These are phyloP conservation scores for Labroides dimidiatus DNA, from an alignment of 2,797 vertebrate species.

Conservation along the genomic window DNA sequence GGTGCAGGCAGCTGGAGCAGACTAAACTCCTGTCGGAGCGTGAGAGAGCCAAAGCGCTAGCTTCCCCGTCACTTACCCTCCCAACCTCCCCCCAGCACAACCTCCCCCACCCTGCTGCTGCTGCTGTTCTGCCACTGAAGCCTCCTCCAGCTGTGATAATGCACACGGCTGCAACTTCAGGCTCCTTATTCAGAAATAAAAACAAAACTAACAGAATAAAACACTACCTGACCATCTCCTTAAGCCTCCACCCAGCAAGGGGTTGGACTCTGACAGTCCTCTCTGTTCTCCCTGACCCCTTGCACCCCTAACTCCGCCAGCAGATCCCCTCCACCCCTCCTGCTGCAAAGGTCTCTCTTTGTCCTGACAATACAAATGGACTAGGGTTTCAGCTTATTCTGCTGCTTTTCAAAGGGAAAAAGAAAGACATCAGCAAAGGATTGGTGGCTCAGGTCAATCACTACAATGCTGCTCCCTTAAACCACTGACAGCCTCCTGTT, in stretches of 20 bases:
- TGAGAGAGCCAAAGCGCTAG: constrained; percentile 79
- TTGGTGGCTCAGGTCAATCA: constrained; percentile 73
- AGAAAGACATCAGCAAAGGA: constrained; percentile 85
- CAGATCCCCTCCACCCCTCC: constrained; percentile 64
- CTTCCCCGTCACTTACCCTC: constrained; percentile 66
- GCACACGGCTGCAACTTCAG: constrained; percentile 82
- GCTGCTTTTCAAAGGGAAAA: constrained; percentile 82
- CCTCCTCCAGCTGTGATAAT: constrained; percentile 82
- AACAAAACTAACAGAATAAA: constrained; percentile 59
- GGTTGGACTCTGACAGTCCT: constrained; percentile 67
- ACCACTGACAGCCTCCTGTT: constrained; percentile 50
- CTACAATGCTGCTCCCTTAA: constrained; percentile 66
- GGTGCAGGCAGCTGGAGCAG: constrained; percentile 75
- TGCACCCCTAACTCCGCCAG: constrained; percentile 69
- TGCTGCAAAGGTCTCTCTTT: constrained; percentile 80
- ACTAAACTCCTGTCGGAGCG: constrained; percentile 78
- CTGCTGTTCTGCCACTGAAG: constrained; percentile 63
- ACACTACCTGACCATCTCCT: constrained; percentile 66
- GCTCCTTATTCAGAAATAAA: constrained; percentile 73
- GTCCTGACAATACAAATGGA: constrained; percentile 84
- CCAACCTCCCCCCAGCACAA: constrained; percentile 46
- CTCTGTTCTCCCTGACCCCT: constrained; percentile 68
- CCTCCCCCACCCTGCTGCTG: constrained; percentile 72
- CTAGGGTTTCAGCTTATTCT: constrained; percentile 87
- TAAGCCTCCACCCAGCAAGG: constrained; percentile 65